phyloP scores from a whole-genome alignment of 2,797 vertebrate genomes.

The Psittacula derbiana region DNA sequence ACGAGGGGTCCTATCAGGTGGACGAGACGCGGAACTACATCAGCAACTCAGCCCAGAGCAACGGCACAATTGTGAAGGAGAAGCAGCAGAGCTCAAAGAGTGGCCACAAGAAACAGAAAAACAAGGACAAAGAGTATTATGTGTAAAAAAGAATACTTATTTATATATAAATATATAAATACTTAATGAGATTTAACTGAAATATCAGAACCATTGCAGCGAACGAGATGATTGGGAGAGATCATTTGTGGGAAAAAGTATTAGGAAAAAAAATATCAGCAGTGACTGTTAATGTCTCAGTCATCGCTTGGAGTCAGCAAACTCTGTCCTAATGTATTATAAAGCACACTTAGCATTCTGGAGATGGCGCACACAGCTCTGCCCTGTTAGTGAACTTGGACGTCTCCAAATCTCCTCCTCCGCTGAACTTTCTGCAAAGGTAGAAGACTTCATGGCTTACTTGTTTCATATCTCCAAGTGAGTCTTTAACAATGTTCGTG shows the following conservation, averaged over 20 bases:
- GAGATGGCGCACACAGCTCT: slow-evolving; percentile 67
- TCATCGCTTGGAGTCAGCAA: slow-evolving; percentile 80
- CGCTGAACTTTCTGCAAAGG: slow-evolving; percentile 79
- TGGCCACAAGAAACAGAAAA: slow-evolving; percentile 96
- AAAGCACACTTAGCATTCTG: slow-evolving; percentile 89
- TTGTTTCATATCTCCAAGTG: slow-evolving; percentile 92
- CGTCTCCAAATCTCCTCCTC: slow-evolving; percentile 72
- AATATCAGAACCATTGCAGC: slow-evolving; percentile 60
- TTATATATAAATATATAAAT: slow-evolving; percentile 70
- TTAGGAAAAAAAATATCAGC: slow-evolving; percentile 66
- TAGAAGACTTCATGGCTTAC: slow-evolving; percentile 90
- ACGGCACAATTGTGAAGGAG: slow-evolving; percentile 95
- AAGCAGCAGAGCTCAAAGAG: slow-evolving; percentile 91
- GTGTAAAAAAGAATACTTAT: slow-evolving; percentile 86
- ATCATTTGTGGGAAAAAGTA: slow-evolving; percentile 65
- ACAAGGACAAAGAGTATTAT: slow-evolving; percentile 99
- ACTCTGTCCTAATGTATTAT: slow-evolving; percentile 87
- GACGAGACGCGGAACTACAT: slow-evolving; percentile 99
- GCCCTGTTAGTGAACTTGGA: slow-evolving; percentile 69
- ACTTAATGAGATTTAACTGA: slow-evolving; percentile 68
- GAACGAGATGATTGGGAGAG: slow-evolving; percentile 68
- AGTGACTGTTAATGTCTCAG: slow-evolving; percentile 74
- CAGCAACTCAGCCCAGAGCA: slow-evolving; percentile 99
- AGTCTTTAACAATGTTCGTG: slow-evolving; percentile 92
- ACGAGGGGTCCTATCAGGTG: slow-evolving; percentile 99